Conservation (phyloP, 2,113 vertebrate species). For the Oreocharis arfaki region DNA sequence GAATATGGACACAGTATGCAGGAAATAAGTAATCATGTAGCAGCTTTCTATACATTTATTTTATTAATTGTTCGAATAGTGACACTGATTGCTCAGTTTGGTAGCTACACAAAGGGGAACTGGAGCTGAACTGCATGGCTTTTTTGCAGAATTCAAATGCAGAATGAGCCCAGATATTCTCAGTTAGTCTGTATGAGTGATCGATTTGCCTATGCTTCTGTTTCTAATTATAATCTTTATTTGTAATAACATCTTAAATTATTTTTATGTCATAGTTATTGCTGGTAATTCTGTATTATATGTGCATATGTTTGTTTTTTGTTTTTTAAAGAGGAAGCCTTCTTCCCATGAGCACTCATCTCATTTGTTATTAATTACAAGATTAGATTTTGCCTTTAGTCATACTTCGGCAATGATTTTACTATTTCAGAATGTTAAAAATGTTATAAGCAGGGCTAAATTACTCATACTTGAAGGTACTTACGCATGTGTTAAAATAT, state of each 20-base stretch:
- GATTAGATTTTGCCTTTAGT: background rate
- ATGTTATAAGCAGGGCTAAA: background rate
- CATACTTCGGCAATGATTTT: background rate
- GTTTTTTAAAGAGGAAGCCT: background rate
- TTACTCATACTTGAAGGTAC: background rate
- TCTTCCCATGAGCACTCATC: background rate
- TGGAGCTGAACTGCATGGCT: background rate
- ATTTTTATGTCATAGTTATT: background rate
- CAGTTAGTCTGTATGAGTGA: background rate
- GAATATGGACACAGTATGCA: background rate
- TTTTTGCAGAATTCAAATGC: background rate
- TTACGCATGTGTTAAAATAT: background rate
- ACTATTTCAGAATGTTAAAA: background rate
- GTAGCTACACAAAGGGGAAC: background rate
- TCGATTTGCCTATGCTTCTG: background rate
- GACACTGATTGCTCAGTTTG: background rate
- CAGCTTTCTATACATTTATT: background rate
- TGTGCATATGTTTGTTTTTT: background rate
- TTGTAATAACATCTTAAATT: background rate
- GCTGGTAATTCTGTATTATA: background rate
- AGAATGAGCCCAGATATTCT: background rate
- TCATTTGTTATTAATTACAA: background rate
- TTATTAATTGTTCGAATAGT: constrained; percentile 3
- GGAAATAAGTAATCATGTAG: constrained; percentile 19
- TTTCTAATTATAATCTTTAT: background rate